Evolutionary conservation across 2,888 invertebrate genomes (phyloP), one percentile per base, ranked within the genome.

Genomic region (Nomada lathburiana): DNA sequence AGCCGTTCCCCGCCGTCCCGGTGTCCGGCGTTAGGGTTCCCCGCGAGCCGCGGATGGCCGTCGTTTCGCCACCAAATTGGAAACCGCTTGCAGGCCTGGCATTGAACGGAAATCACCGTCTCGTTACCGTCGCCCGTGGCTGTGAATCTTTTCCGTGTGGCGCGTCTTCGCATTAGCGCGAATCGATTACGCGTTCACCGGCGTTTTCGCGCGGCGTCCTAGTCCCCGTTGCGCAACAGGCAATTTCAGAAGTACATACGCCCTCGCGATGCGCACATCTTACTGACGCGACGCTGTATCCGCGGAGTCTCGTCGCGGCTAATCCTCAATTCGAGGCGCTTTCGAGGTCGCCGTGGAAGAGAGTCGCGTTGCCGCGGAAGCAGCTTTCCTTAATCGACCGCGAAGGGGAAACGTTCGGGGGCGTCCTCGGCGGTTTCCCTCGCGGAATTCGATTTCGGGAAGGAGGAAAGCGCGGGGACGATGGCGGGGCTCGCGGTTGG

Each of bases 201-300:
- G 53, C 44, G 23, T 53, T 77, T 65, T 23, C 71, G 36, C 71
- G 60, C 23, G 23, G 23, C 23, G 26, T n/a, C n/a, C n/a, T 59
- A 75, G 52, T 71, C 81, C 65, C 20, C 20, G 26, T 84, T 76
- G 76, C 74, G 70, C 62, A 79, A 85, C 64, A 29, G 59, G 69
- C 74, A 74, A 84, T 82, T 86, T 86, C 76, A 76, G 84, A 76
- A 85, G 79, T 59, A 36, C 42, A 64, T 42, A 36, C 42, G 67
- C 47, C 80, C 63, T 62, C 47, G 57, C 62, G 72, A 78, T 76
- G 65, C 60, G 70, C 26, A 65, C 60, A 29, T n/a, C 64, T 86
- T 84, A 86, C 72, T 65, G 55, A 23, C 23, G n/a, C 13, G 36
- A 36, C 7, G 7, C 29, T 7, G 29, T 7, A 7, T 29, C 29